Base-by-base conservation (phyloP, 2,113 vertebrate species). In the Callorhinus ursinus region DNA sequence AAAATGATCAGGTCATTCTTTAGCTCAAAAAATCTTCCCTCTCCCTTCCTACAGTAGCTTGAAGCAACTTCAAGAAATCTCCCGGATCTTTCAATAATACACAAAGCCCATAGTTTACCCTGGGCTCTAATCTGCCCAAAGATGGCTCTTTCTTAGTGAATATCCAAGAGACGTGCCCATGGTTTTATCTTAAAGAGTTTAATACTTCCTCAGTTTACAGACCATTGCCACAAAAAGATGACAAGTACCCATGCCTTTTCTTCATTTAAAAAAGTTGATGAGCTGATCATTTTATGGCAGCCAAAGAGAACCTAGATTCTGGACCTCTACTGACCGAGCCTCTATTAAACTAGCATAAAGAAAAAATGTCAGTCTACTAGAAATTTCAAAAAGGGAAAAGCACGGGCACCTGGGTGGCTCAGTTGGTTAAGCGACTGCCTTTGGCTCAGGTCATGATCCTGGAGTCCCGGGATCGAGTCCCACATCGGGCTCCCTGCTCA, bases 361-460 rank as follows among this genome's bases (percentile, higher is more conserved):
- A 91, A 33, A 80, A 93, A 97, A 88, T 55, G 28, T 21, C 19
- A 81, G 10, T 42, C 69, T 69, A 82, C 31, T 28, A 92, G 18
- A 95, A 89, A 97, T 88, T 92, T 90, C 61, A 36, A 88, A 77
- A 94, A 57, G 11, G 2, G 57, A 85, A 95, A 94, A 94, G 83
- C 7, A 79, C 39, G 39, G 39, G 39, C 3, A 3, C 39, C 39
- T 39, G 39, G 39, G 39, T 39, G 39, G 39, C 39, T 39, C 39
- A 39, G 39, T 39, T 39, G 39, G 39, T 39, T 39, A 39, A 39
- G 39, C 4, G 39, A 39, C 39, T 39, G 39, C 39, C 39, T 39
- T 39, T 39, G 39, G 39, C 39, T 39, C 39, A 39, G 39, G 39
- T 39, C 39, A 39, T 39, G 39, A 39, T 39, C 39, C 39, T 39